A percentile compares a stretch with the other conserved stretches of the same genome.
Conservation (phyloP, 2,113 vertebrate genomes). For the Caretta caretta region DNA sequence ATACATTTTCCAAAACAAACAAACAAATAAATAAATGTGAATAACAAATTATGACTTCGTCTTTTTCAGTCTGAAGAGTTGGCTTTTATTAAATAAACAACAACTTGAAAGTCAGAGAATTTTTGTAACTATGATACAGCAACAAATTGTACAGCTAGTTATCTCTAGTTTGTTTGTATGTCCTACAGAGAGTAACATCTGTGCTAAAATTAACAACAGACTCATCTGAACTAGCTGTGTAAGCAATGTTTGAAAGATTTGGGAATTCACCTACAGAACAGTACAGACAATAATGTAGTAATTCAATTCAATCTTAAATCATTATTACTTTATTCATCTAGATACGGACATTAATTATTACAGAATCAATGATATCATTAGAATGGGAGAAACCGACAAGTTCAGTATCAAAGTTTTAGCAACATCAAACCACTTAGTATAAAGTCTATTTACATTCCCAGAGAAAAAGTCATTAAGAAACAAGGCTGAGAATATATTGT, state of each 20-base stretch:
- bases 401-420: neutral
- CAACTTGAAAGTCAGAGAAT: slow-evolving; percentile 68
- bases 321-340: slow-evolving; percentile 48
- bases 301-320: slow-evolving; percentile 59
- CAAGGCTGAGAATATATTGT: neutral
- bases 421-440: neutral
- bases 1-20: slow-evolving; percentile 11
- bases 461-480: neutral
- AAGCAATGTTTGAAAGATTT: slow-evolving; percentile 51
- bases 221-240: slow-evolving; percentile 77
- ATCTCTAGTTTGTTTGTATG: slow-evolving; percentile 81
- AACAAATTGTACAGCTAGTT: slow-evolving; percentile 80
- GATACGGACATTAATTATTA: neutral
- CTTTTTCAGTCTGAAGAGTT: slow-evolving; percentile 69
- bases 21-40: slow-evolving; percentile 50
- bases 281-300: slow-evolving; percentile 52
- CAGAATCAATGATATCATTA: neutral
- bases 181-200: slow-evolving; percentile 85
- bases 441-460: neutral
- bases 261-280: slow-evolving; percentile 46
- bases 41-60: slow-evolving; percentile 65
- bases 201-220: slow-evolving; percentile 85
- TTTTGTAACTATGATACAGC: slow-evolving; percentile 78
- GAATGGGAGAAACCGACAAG: neutral
- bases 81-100: slow-evolving; percentile 68